Base-by-base conservation (phyloP, 2,113 vertebrate species). In the Elephas maximus region DNA sequence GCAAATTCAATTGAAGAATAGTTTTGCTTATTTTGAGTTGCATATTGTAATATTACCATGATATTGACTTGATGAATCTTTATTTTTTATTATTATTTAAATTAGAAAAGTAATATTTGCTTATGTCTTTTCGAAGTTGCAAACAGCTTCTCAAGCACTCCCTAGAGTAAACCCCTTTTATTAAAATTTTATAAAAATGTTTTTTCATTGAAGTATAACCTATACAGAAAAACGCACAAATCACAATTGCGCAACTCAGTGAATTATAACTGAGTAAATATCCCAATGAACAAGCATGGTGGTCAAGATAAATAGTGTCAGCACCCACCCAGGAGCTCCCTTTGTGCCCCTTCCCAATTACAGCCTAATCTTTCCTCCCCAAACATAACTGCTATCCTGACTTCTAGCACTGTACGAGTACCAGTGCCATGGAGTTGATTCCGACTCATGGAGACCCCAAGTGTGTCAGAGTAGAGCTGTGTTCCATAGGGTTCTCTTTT, bases 81-180 rank as follows among this genome's bases (percentile, higher is more conserved):
- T 93, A 62, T 14, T 90, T 95, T 51, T 60, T 82, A 86, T 87
- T 95, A 53, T 78, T 80, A 95, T 93, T 96, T 93, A 41, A 88
- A 85, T 81, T 82, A 71, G 82, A 26, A 82, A 93, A 93, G 10
- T 79, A 78, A 74, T 93, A 86, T 57, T 79, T 94, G 4, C 45
- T 84, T 7, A 82, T 83, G 21, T 84, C 76, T 96, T 92, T 37
- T 23, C 74, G 67, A 85, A 60, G 3, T 1, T 87, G 65, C 74
- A 86, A 78, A 84, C 4, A 76, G 77, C 4, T 91, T 69, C 69
- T 51, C n/a, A 85, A 88, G 51, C 17, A 73, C 2, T 94, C 30
- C 74, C 18, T 73, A 28, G 74, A 78, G 76, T 48, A 78, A 78
- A 78, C 26, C 24, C 24, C 9, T 94, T 91, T 85, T 51, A 88